Evolutionary conservation across 2,888 invertebrate genomes (phyloP), one percentile per base, ranked within the genome.

Genomic region (Hirudinaria manillensis): DNA sequence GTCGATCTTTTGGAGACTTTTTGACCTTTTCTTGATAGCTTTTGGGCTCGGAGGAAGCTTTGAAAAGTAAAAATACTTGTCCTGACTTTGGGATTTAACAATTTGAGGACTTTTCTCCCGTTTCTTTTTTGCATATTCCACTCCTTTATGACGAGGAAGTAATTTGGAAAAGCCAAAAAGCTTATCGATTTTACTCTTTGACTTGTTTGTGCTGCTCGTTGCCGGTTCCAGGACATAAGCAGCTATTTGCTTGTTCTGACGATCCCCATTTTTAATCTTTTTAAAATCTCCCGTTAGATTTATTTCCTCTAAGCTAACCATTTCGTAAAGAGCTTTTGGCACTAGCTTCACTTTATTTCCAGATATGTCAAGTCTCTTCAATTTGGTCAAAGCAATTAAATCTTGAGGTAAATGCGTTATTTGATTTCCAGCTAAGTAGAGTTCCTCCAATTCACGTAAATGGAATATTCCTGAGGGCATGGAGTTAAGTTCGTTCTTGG

Each of bases 381-480:
- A 80, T 19, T 79, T 78, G 53, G 80, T 81, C 71, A 84, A 79
- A 61, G 80, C 77, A 0, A 79, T 80, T n/a, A 84, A 80, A 38
- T 84, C 84, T 70, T 82, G 81, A 0, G 83, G 80, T 1, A 85
- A 76, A 75, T 82, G 81, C 21, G 78, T 77, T 19, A 85, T 82
- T 27, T 78, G 76, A 78, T 85, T 85, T 16, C 77, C 77, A 38
- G 80, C 80, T 19, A 84, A 79, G 56, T 80, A 80, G 0, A 84
- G 77, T 61, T 78, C 80, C 76, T 83, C 80, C 7, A 85, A 77
- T 21, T 80, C 77, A 3, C 76, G 36, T 36, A 82, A 78, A 34
- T 81, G 79, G 76, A 80, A 83, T 2, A 83, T 66, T 10, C 84
- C 84, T 36, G 79, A 78, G 0, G 85, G 85, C 24, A 83, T 76